These are phyloP conservation scores for Tribolium madens DNA, from an alignment of 1,140 invertebrate genomes.

Conservation along the genomic window DNA sequence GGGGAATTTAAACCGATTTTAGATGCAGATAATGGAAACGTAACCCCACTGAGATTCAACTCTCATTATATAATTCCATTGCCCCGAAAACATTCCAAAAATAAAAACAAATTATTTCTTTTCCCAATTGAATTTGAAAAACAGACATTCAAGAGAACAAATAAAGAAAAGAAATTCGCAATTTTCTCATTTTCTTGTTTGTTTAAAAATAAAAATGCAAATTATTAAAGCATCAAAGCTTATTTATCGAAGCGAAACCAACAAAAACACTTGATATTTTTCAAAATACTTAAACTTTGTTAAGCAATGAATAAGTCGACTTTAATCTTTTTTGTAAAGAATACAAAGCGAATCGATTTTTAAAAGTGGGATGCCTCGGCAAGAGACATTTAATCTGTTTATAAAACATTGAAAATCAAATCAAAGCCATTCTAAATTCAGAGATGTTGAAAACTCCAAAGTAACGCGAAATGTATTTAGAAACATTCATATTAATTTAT, in stretches of 20 bases:
- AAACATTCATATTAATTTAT: not conserved
- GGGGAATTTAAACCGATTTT: not conserved
- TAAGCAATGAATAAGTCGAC: not conserved
- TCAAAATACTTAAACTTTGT: not conserved
- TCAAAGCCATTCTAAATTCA: not conserved
- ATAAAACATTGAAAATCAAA: not conserved
- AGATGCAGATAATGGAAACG: no score
- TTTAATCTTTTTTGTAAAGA: not conserved
- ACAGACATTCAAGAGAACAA: no score
- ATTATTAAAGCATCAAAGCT: not conserved
- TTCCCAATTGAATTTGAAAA: no score
- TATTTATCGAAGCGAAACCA: not conserved
- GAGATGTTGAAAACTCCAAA: not conserved
- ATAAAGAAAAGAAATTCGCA: no score
- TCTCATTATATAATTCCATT: conserved; percentile 4
- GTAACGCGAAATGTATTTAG: not conserved
- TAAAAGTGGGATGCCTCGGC: not conserved
- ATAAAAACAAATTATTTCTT: not conserved
- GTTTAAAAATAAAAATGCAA: conserved; percentile 10
- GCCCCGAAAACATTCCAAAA: not conserved
- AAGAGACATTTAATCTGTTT: not conserved
- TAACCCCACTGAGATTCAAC: not conserved
- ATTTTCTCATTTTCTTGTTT: conserved; percentile 1
- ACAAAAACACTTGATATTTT: not conserved
- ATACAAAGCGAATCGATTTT: not conserved